Evolutionary conservation across 2,113 vertebrate species (phyloP).

Genomic region (Leucopsar rothschildi): DNA sequence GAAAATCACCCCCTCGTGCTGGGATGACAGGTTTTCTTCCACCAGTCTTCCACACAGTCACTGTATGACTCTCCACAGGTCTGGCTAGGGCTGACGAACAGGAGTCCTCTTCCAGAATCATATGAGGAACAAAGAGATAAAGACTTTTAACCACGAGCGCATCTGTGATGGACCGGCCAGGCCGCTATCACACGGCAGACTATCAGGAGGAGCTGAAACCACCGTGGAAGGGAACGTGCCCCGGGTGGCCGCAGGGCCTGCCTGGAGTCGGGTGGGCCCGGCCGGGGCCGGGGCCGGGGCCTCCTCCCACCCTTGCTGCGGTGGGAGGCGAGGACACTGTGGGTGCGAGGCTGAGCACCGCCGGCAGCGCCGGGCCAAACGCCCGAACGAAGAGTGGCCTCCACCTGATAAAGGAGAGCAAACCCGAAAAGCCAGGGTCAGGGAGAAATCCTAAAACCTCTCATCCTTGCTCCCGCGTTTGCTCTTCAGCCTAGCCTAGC

Average conservation of each 20-base stretch:
- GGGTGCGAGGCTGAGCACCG: rapidly evolving
- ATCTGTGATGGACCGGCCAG: neutral
- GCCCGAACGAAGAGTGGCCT: rapidly evolving
- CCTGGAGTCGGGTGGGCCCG: neutral
- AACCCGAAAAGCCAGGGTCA: neutral
- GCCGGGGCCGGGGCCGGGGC: too few relatives aligned
- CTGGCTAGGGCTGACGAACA: neutral
- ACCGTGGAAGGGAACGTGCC: rapidly evolving
- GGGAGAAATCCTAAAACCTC: neutral
- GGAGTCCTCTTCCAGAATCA: neutral
- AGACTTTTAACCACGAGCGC: rapidly evolving
- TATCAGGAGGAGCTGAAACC: too few relatives aligned
- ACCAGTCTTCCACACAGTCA: neutral
- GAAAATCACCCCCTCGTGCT: neutral
- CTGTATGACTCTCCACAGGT: neutral
- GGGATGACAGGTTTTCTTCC: neutral
- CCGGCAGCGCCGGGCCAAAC: rapidly evolving
- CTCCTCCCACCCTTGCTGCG: too few relatives aligned
- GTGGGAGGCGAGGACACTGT: rapidly evolving
- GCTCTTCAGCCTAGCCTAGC: neutral
- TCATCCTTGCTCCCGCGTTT: neutral
- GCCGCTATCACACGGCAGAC: neutral
- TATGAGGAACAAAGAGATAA: neutral
- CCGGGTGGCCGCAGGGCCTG: rapidly evolving
- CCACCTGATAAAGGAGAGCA: neutral